Base-by-base conservation (phyloP, 2,888 invertebrate species). In the Latrodectus hesperus region DNA sequence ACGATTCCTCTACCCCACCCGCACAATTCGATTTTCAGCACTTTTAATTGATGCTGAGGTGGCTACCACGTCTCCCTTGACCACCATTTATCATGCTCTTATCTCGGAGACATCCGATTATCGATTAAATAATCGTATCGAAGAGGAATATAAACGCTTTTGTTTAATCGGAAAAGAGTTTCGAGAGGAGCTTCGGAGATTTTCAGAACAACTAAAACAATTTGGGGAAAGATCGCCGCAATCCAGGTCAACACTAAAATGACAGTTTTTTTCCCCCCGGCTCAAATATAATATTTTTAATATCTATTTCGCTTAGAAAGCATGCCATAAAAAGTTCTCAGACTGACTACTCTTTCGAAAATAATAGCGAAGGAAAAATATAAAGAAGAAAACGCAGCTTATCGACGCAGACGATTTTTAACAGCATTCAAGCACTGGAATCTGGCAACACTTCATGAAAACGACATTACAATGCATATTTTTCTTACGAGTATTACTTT, bases 81-180 rank as follows among this genome's bases (percentile, higher is more conserved):
- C 86, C 81, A 81, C 76, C 71, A 87, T 81, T 77, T 87, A 87
- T 87, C 81, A 81, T 72, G 76, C 65, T 52, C 75, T 80, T 86
- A 86, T 86, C 86, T 81, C 60, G 53, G 65, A 74, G 65, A 80
- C 80, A 86, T 80, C 80, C 86, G 86, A 86, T 86, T 86, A 86
- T 86, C 86, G 86, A 86, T 86, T 87, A 76, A 77, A 77, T 87
- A 87, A 87, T 87, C 86, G 86, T 87, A 87, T 87, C 86, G 86
- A 87, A 65, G 71, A 67, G 78, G 76, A 70, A 52, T 71, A 38
- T 38, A 38, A 67, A 76, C 75, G 79, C 85, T 85, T 79, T 85
- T 85, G 79, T 85, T 85, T 85, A 85, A 85, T 84, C 78, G 85
- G 70, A 60, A 60, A 60, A 60, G 60, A 60, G 60, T 11, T 60